phyloP scores from a whole-genome alignment of 2,113 vertebrate species.

The Otolemur garnettii region DNA sequence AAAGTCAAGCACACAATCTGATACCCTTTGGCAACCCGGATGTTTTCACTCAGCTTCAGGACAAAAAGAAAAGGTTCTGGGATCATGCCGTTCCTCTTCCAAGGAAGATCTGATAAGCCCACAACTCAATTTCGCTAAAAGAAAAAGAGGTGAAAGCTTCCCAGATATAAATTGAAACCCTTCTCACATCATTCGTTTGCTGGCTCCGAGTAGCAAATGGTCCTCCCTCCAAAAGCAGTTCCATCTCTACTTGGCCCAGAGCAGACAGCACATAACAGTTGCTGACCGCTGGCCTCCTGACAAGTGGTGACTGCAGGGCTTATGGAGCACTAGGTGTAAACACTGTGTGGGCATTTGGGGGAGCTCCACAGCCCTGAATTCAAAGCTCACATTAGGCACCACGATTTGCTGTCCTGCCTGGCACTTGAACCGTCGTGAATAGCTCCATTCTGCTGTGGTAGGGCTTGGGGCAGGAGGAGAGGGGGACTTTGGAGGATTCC shows the following conservation, averaged over 20 bases:
- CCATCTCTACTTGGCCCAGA: fast-evolving
- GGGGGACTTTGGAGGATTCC: too few species aligned
- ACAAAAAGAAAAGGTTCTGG: neutral
- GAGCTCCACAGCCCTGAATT: neutral
- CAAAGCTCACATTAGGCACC: neutral
- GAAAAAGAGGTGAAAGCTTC: neutral
- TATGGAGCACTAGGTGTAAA: fast-evolving
- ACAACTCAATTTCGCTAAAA: neutral
- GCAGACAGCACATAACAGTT: neutral
- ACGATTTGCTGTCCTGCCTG: neutral
- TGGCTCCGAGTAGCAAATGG: neutral
- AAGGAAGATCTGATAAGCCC: neutral
- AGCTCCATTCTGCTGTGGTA: neutral
- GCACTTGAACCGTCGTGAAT: neutral
- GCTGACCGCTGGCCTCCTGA: fast-evolving
- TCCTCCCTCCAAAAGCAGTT: fast-evolving
- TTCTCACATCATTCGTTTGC: neutral
- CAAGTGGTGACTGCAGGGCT: fast-evolving
- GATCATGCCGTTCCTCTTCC: fast-evolving
- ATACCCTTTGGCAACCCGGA: neutral
- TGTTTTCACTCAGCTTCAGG: neutral
- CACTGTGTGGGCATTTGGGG: neutral
- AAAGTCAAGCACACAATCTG: neutral
- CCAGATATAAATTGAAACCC: neutral
- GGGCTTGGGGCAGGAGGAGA: neutral